Conservation (phyloP, 1,140 invertebrate species). For the Drosophila littoralis region DNA sequence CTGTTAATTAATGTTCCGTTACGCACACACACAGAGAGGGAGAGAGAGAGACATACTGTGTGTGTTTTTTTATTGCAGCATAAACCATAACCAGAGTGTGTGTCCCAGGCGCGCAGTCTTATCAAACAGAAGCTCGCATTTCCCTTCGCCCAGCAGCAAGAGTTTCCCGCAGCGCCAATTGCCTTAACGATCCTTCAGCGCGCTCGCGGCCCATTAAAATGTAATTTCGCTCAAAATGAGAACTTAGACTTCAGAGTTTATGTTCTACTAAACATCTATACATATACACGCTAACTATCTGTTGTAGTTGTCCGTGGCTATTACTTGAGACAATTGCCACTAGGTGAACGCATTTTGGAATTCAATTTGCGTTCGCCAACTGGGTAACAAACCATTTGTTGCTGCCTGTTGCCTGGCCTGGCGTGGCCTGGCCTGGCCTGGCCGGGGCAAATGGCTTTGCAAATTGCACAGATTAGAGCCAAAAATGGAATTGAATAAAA, state of each 20-base stretch:
- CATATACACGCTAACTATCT: not conserved
- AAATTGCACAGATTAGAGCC: slow-evolving; percentile 49
- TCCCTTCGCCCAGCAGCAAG: not conserved
- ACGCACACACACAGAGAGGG: slow-evolving; percentile 8
- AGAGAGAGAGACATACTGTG: slow-evolving; percentile 11
- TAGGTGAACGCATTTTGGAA: not conserved
- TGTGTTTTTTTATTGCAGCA: slow-evolving; percentile 52
- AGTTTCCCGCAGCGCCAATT: slow-evolving; percentile 61
- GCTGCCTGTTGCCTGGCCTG: not conserved
- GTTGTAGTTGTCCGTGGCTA: not conserved
- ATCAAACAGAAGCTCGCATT: slow-evolving; percentile 20
- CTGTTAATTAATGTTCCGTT: slow-evolving; percentile 71
- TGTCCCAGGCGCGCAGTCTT: slow-evolving; percentile 1
- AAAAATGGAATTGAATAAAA: slow-evolving; percentile 51
- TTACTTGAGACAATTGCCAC: not conserved
- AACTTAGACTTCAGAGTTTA: slow-evolving; percentile 31
- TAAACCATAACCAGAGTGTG: slow-evolving; percentile 31
- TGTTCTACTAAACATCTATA: not conserved
- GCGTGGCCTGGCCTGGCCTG: not conserved
- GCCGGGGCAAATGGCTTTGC: slow-evolving; percentile 33
- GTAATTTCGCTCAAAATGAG: slow-evolving; percentile 39
- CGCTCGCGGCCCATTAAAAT: slow-evolving; percentile 49
- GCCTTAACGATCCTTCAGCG: slow-evolving; percentile 39
- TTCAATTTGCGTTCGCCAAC: slow-evolving; percentile 17
- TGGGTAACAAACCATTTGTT: slow-evolving; percentile 33